Evolutionary conservation across 2,888 invertebrate species (phyloP).

Genomic region (Andrena fulva): DNA sequence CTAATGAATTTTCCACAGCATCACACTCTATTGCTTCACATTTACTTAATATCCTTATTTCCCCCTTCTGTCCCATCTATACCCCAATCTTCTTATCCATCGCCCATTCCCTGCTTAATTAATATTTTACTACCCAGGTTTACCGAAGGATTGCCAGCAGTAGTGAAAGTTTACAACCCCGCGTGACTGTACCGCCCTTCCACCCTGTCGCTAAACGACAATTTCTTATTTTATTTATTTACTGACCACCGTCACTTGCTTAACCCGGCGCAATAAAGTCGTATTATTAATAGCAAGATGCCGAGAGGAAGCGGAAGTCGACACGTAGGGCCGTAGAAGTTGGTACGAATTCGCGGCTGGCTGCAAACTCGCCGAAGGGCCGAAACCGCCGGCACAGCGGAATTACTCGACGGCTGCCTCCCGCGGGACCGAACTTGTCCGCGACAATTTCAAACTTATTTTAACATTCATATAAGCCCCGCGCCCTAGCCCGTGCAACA

Average conservation of each 20-base stretch:
- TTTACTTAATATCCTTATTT: no score
- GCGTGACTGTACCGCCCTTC: not conserved
- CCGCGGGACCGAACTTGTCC: conserved; percentile 84
- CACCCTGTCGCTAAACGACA: not conserved
- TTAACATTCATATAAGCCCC: conserved; percentile 85
- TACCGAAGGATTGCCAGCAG: no score
- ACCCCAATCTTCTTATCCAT: no score
- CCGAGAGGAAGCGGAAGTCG: conserved; percentile 48
- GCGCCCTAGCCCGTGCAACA: conserved; percentile 66
- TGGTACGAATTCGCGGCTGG: conserved; percentile 65
- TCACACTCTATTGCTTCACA: no score
- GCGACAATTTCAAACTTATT: conserved; percentile 85
- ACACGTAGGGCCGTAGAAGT: conserved; percentile 52
- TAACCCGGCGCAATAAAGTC: conserved; percentile 1
- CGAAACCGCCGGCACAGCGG: conserved; percentile 82
- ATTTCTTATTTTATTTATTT: not conserved
- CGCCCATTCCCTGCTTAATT: no score
- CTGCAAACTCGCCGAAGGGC: conserved; percentile 79
- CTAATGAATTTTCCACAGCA: no score
- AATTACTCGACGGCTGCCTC: conserved; percentile 84
- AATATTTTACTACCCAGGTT: no score
- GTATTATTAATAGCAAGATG: conserved; percentile 33
- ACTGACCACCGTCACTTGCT: not conserved
- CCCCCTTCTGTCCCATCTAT: no score
- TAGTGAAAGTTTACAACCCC: no score